Percentiles rank a stretch among this genome's conserved stretches.
phyloP scores from a whole-genome alignment of 2,797 vertebrate species.

The Pipistrellus kuhlii region DNA sequence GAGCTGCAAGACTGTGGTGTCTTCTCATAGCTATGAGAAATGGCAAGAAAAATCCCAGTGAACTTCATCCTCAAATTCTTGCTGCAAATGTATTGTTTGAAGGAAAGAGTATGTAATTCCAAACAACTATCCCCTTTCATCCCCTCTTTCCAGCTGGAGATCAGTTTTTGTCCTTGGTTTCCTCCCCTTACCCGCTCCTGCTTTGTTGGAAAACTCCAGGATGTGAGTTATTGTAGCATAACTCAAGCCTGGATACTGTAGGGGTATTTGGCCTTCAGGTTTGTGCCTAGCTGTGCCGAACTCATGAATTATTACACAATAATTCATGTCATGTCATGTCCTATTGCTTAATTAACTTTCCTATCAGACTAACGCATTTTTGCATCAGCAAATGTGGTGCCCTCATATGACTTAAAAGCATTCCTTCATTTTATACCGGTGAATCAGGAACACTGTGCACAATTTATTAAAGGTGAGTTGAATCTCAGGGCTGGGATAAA shows the following conservation, averaged over 20 bases:
- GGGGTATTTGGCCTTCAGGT: conserved; percentile 66
- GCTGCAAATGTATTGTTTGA: background rate
- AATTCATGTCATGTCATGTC: conserved; percentile 66
- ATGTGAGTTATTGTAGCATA: conserved; percentile 67
- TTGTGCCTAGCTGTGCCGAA: conserved; percentile 58
- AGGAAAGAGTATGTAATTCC: background rate
- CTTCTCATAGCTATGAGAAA: conserved; percentile 32
- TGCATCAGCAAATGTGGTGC: conserved; percentile 68
- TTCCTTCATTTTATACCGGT: conserved; percentile 62
- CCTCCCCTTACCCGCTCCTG: background rate
- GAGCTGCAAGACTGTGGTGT: background rate
- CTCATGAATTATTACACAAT: conserved; percentile 68
- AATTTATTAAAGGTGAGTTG: conserved; percentile 69
- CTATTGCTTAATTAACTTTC: conserved; percentile 79
- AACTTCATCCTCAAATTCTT: background rate
- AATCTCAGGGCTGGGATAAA: conserved; percentile 62
- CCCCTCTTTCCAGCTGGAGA: background rate
- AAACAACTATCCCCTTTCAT: background rate
- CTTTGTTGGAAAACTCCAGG: background rate
- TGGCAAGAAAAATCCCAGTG: background rate
- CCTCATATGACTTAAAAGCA: conserved; percentile 68
- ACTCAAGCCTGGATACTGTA: conserved; percentile 46
- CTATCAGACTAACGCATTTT: conserved; percentile 64
- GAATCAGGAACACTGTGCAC: conserved; percentile 34
- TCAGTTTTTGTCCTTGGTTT: conserved; percentile 59